Evolutionary conservation across 2,888 invertebrate genomes (phyloP), one percentile per base, ranked within the genome.

Genomic region (Xestia c-nigrum): DNA sequence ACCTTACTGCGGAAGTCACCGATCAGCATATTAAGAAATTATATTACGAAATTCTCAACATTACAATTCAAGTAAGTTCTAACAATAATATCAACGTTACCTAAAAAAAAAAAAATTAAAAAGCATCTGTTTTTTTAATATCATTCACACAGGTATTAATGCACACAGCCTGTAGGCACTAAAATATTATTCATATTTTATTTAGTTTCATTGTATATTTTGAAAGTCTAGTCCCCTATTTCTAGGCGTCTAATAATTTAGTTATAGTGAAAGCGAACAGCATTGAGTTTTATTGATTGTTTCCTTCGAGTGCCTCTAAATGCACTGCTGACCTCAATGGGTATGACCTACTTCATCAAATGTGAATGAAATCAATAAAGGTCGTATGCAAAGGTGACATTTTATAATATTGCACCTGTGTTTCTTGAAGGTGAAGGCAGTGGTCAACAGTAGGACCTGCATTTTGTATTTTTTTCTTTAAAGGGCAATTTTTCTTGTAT

Each of bases 41-140:
- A 21, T 92, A 90, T 75, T 80, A 70, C 57, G 87, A 87, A 74
- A 81, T 92, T 40, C 68, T 93, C 5, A 86, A 89, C 19, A 76
- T 86, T 61, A 68, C 40, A 4, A 47, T 84, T 65, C 63, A 83
- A 50, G 84, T 93, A 85, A 90, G 92, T 88, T 40, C 12, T 43
- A 10, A 7, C 24, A 43, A 50, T 1, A 43, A 0, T 2, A 31
- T 14, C 5, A 40, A 3, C 7, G 3, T 2, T 3, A 5, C 4
- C 0, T 24, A 21, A 7, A 69, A 57, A 31, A n/a, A 43, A 73
- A 46, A 9, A n/a, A 43, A 40, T 3, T 16, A 19, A 43, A 19
- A 43, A 10, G 43, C 12, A n/a, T 0, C 10, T 6, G 24, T 1
- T 55, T n/a, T 19, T 12, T 38, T 14, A 46, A 38, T 46, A 31